Conservation (phyloP, 2,113 vertebrate species). For the Panurus biarmicus region DNA sequence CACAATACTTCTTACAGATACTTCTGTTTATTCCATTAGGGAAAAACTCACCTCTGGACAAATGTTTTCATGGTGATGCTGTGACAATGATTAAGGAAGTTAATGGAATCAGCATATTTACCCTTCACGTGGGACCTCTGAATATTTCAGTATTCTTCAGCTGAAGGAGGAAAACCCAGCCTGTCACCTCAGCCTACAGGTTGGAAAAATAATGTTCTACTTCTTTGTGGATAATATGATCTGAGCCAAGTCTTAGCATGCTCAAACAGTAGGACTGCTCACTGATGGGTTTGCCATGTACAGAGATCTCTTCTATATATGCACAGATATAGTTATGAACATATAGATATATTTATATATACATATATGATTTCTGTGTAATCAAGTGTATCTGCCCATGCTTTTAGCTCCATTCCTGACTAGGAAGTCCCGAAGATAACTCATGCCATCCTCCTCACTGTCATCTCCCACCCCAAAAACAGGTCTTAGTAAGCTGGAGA, state of each 20-base stretch:
- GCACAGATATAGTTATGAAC: rapidly evolving
- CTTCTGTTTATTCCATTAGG: slow-evolving; percentile 18
- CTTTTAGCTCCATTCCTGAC: neutral
- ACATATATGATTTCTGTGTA: neutral
- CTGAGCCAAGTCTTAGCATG: neutral
- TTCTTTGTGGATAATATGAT: neutral
- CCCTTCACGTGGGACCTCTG: neutral
- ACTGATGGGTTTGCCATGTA: neutral
- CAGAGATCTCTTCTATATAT: neutral
- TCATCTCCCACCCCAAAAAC: neutral
- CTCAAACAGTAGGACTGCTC: neutral
- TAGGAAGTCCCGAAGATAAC: neutral
- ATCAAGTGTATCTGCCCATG: neutral
- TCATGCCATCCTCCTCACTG: neutral
- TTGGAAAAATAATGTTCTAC: slow-evolving; percentile 34
- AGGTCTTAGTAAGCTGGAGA: neutral
- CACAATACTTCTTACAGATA: neutral
- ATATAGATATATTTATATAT: neutral
- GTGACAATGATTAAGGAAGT: neutral
- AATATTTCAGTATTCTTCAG: neutral
- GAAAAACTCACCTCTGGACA: neutral
- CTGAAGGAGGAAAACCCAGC: neutral
- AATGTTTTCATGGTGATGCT: neutral
- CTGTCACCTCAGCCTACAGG: neutral
- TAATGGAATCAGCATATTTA: neutral